Evolutionary conservation across 1,140 invertebrate genomes (phyloP), one percentile per base, ranked within the genome.

Genomic region (Dufourea novaeangliae): DNA sequence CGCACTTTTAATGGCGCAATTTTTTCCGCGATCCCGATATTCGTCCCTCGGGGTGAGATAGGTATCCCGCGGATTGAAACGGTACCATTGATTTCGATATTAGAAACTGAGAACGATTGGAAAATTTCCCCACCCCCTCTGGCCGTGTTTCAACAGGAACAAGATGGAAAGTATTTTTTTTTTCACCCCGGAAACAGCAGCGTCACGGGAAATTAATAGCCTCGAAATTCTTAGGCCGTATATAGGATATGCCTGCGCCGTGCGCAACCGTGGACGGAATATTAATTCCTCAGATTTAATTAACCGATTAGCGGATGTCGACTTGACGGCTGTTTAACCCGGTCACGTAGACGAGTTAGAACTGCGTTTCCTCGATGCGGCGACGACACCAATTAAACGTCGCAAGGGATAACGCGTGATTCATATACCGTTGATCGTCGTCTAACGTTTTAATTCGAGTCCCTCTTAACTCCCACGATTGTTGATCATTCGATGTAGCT

Each of bases 251-350:
- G 85, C 14, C 22, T 83, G 79, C 70, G 80, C 78, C 68, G 66
- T 44, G 74, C 78, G 63, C 86, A 79, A 79, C 84, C n/a, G 4
- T 46, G 46, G 82, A 72, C 78, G 86, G 87, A 89, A 87, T 90
- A 89, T 89, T 90, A 90, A 91, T 91, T 89, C 86, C 88, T 84
- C 86, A 87, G 86, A 91, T 91, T 90, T 91, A 90, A 91, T 90
- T 90, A 91, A 89, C 87, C 88, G 90, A 90, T 90, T 91, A 90
- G 88, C 86, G 87, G 85, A 90, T 87, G 88, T 89, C 88, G 84
- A 82, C 63, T 75, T 56, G 76, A 66, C 57, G 79, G 72, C 83
- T 84, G 71, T 59, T 87, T 84, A 90, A 89, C 85, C 80, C 85
- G 87, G 89, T 89, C 88, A 91, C 89, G 90, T 90, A 90, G 90